Base-by-base conservation (phyloP, 1,140 invertebrate genomes). In the Bombyx mandarina region DNA sequence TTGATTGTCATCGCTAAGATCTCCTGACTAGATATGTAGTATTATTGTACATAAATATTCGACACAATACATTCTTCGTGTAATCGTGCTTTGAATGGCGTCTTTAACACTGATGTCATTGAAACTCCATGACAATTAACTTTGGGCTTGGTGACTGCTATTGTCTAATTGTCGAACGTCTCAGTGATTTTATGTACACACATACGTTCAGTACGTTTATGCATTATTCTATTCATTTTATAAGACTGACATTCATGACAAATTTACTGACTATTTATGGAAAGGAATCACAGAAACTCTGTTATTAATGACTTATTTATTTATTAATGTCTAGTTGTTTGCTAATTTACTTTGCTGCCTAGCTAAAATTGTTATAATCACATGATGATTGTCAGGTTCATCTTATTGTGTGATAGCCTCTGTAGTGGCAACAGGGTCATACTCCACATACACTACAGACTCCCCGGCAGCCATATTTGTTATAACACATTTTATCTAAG, bases 1-100 rank as follows among this genome's bases (percentile, higher is more conserved):
- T 35, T 35, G 45, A 49, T 61, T 53, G 3, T 18, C 53, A 54
- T 54, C 60, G 44, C 57, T 43, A 45, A 60, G 69, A 74, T 78
- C 63, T 69, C 65, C 56, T 35, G 52, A 60, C 58, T 45, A 61
- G 73, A 75, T 74, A n/a, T n/a, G n/a, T n/a, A 74, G 49, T 57
- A 46, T 62, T 53, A 62, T 69, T 66, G 62, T 65, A 61, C 57
- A 66, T 62, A 70, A 47, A 66, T 68, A 65, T 63, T 78, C 68
- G 71, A 71, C 74, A 43, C 66, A 62, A 35, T 35, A 71, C 71
- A 73, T 68, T 79, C 71, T 77, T 66, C 67, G 52, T 54, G 59
- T 64, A 65, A 57, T 74, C 69, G 66, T 77, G 70, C 63, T 63
- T 70, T 60, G 75, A 79, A 79, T 79, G 66, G 61, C 63, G 58